A percentile compares a stretch with the other conserved stretches of the same genome.
Conservation (phyloP, 2,797 vertebrate genomes). For the Rhodeus uyekii region DNA sequence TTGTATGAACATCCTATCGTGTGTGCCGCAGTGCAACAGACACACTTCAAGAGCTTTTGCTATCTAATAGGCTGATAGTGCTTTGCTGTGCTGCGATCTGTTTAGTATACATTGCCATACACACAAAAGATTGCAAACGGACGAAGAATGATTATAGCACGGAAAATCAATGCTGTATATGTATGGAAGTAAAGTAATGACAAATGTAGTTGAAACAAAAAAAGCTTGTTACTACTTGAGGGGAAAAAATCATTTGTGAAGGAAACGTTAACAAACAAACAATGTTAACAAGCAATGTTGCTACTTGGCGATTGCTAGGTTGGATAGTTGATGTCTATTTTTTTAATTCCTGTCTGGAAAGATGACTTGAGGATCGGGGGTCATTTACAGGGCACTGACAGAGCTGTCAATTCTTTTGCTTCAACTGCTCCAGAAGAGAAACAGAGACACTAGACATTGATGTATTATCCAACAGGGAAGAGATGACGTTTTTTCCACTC, state of each 20-base stretch:
- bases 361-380: background rate
- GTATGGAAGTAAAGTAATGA: too few relatives aligned
- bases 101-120: conserved; percentile 53
- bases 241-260: too few relatives aligned
- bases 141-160: conserved; percentile 52
- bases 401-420: conserved; percentile 30
- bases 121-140: conserved; percentile 6
- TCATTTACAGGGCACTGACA: conserved; percentile 18
- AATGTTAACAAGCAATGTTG: background rate
- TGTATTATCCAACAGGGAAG: conserved; percentile 30
- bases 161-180: conserved; percentile 52
- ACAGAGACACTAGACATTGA: conserved; percentile 43
- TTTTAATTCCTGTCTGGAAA: conserved; percentile 23
- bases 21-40: conserved; percentile 39
- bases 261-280: background rate
- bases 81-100: conserved; percentile 25
- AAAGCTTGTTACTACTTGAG: too few relatives aligned
- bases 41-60: conserved; percentile 32
- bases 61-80: conserved; percentile 56
- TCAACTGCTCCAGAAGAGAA: conserved; percentile 43
- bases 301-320: background rate
- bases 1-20: conserved; percentile 53
- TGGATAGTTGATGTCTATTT: background rate
- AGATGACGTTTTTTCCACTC: conserved; percentile 48
- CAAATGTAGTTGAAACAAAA: too few relatives aligned